A percentile compares a stretch with the other conserved stretches of the same genome.
phyloP scores from a whole-genome alignment of 2,113 vertebrate species.

The Gracilinanus agilis region DNA sequence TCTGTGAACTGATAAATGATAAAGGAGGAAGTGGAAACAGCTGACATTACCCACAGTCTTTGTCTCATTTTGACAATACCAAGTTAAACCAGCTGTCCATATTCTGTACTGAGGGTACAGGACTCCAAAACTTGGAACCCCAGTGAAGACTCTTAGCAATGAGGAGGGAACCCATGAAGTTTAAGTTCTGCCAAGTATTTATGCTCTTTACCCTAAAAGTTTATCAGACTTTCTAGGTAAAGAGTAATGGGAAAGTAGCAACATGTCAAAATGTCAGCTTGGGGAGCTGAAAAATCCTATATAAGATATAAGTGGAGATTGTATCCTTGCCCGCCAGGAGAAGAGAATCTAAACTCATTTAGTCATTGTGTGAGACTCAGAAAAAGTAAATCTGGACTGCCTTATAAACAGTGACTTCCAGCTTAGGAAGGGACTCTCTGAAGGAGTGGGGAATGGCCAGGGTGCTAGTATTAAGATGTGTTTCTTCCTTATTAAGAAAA shows the following conservation, averaged over 20 bases:
- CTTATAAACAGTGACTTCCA: background rate
- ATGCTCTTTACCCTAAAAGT: background rate
- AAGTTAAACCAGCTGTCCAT: background rate
- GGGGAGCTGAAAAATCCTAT: background rate
- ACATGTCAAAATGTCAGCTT: background rate
- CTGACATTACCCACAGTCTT: background rate
- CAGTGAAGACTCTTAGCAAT: background rate
- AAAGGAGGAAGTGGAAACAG: slow-evolving; percentile 5
- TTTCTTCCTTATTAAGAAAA: too few relatives aligned
- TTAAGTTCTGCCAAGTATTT: background rate
- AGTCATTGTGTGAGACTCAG: slow-evolving; percentile 16
- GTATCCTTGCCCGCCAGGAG: background rate
- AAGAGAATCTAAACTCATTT: slow-evolving; percentile 17
- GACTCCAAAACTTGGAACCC: slow-evolving; percentile 15
- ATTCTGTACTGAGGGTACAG: background rate
- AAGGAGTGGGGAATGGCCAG: background rate
- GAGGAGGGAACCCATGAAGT: background rate
- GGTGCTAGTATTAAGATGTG: too few relatives aligned
- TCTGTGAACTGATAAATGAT: background rate
- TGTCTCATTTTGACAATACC: background rate
- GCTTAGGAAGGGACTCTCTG: too few relatives aligned
- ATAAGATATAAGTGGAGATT: slow-evolving; percentile 14
- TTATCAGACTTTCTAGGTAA: background rate
- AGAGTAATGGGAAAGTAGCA: background rate
- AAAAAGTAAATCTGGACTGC: background rate